phyloP scores from a whole-genome alignment of 2,888 invertebrate species.

The Stenurella melanura region DNA sequence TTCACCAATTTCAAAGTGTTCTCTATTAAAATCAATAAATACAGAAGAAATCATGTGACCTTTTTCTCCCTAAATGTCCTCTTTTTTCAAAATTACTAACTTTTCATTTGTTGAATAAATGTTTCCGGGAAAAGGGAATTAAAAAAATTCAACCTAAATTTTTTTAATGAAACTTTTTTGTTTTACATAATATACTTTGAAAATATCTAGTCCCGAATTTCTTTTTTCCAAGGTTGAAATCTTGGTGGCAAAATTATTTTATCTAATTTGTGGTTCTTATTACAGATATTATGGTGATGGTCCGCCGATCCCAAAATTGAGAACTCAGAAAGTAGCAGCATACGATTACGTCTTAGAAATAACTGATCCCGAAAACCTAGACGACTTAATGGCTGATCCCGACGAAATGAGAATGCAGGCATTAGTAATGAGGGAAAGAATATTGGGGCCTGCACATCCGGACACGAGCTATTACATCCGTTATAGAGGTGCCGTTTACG shows the following conservation, averaged over 20 bases:
- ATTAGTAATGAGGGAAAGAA: conserved; percentile 92
- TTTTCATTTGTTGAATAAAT: too few relatives aligned
- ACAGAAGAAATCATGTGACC: too few relatives aligned
- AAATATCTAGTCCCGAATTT: too few relatives aligned
- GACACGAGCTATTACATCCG: conserved; percentile 98
- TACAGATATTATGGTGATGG: conserved; percentile 74
- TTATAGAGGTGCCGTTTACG: conserved; percentile 84
- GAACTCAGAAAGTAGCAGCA: conserved; percentile 83
- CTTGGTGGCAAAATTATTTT: background rate
- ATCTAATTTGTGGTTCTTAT: conserved; percentile 1
- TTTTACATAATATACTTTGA: too few relatives aligned
- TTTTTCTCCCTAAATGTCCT: too few relatives aligned
- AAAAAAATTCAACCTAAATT: too few relatives aligned
- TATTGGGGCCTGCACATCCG: conserved; percentile 93
- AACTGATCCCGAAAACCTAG: conserved; percentile 84
- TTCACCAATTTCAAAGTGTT: too few relatives aligned
- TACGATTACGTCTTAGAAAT: conserved; percentile 94
- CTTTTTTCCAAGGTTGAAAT: too few relatives aligned
- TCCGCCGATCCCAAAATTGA: conserved; percentile 83
- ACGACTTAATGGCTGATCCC: conserved; percentile 92
- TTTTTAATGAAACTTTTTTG: too few relatives aligned
- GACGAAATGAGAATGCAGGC: conserved; percentile 98
- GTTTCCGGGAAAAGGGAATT: too few relatives aligned
- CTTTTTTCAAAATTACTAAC: too few relatives aligned
- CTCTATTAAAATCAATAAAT: too few relatives aligned